phyloP scores from a whole-genome alignment of 2,113 vertebrate genomes.

The Phyllopteryx taeniolatus region DNA sequence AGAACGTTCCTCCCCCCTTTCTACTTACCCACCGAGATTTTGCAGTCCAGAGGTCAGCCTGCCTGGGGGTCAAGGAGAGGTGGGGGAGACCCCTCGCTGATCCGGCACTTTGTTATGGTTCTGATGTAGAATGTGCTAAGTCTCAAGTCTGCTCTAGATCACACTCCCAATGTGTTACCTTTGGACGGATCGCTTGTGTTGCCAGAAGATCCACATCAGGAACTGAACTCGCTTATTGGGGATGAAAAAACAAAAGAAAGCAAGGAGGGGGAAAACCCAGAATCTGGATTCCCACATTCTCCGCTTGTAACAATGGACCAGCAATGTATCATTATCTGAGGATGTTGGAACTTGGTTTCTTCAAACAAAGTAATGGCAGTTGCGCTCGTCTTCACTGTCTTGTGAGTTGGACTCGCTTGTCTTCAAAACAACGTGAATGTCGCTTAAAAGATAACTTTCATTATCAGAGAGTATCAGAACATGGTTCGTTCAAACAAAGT shows the following conservation, averaged over 20 bases:
- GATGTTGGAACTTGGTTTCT: background rate
- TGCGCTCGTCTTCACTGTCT: background rate
- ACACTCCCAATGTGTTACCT: conserved; percentile 35
- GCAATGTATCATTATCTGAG: background rate
- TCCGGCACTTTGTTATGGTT: conserved; percentile 54
- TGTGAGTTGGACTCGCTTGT: background rate
- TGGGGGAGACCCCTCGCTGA: conserved; percentile 26
- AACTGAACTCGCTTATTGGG: conserved; percentile 20
- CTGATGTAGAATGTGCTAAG: conserved; percentile 51
- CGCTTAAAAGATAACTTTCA: too few relatives aligned
- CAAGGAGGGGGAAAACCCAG: background rate
- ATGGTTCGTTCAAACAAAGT: too few relatives aligned
- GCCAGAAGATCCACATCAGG: conserved; percentile 18
- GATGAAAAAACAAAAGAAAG: conserved; percentile 6
- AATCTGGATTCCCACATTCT: background rate
- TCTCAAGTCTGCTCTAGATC: conserved; percentile 53
- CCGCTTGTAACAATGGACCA: background rate
- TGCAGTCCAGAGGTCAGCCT: conserved; percentile 12
- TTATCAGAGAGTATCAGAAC: too few relatives aligned
- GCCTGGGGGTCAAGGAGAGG: conserved; percentile 4
- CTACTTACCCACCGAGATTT: conserved; percentile 26
- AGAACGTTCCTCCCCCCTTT: conserved; percentile 19
- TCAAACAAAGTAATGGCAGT: background rate
- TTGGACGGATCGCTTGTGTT: conserved; percentile 34
- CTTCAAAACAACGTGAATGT: background rate